phyloP scores from a whole-genome alignment of 1,140 invertebrate species.

The Drosophila ironensis region DNA sequence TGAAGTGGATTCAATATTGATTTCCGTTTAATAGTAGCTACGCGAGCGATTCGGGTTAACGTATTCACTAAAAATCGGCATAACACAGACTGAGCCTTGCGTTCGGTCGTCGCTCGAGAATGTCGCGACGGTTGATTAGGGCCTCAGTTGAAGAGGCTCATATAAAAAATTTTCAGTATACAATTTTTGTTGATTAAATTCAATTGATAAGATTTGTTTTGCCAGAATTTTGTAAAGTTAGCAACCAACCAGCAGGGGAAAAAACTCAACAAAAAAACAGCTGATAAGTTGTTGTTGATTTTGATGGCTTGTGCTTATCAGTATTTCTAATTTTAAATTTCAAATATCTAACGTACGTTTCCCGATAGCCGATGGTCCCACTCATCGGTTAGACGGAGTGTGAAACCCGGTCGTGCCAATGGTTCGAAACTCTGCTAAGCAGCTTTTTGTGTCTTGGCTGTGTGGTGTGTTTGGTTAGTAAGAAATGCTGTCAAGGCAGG shows the following conservation, averaged over 20 bases:
- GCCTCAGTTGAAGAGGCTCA: slow-evolving; percentile 13
- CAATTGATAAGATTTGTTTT: slow-evolving; percentile 66
- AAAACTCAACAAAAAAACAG: neutral
- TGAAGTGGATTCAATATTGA: slow-evolving; percentile 2
- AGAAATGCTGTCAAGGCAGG: slow-evolving; percentile 39
- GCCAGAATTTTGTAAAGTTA: slow-evolving; percentile 26
- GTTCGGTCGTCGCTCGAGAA: slow-evolving; percentile 25
- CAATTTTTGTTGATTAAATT: slow-evolving; percentile 55
- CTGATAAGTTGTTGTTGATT: too few species aligned
- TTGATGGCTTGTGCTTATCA: too few species aligned
- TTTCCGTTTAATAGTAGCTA: slow-evolving; percentile 6
- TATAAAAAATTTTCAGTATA: slow-evolving; percentile 32
- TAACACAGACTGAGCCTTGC: slow-evolving; percentile 56
- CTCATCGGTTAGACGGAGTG: neutral
- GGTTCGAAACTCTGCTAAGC: neutral
- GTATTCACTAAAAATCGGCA: slow-evolving; percentile 62
- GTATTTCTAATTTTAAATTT: slow-evolving; percentile 1
- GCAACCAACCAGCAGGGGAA: neutral
- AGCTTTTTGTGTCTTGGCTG: neutral
- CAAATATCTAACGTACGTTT: too few species aligned
- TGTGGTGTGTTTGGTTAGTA: slow-evolving; percentile 12
- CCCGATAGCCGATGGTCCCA: too few species aligned
- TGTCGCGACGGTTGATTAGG: slow-evolving; percentile 59
- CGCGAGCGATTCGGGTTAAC: slow-evolving; percentile 11
- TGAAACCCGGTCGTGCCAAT: too few species aligned